Evolutionary conservation across 2,888 invertebrate genomes (phyloP), one percentile per base, ranked within the genome.

Genomic region (Masnerella sp.): DNA sequence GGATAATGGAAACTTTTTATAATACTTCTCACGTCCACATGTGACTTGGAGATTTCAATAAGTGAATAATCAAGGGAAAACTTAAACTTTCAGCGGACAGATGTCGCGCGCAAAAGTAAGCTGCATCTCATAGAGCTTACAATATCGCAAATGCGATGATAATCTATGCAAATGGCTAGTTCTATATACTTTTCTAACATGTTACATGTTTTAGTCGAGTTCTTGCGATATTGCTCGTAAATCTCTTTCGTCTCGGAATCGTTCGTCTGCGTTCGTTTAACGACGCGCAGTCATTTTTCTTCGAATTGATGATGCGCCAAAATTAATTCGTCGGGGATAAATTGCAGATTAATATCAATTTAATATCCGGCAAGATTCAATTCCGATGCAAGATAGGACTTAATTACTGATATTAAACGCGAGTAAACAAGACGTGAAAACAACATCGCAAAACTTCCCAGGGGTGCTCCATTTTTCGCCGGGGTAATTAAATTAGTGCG

Each of bases 141-240:
- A 52, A 71, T 59, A 59, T 71, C 42, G 64, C 22, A 45, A 69
- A 69, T 40, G 45, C 20, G 52, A 71, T 64, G 71, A 52, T 65
- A 65, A 71, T 71, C 38, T 65, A 65, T 59, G 65, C 51, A 43
- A 70, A 70, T 64, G 36, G 64, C 36, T 17, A 38, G 61, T 42
- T n/a, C n/a, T 45, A 54, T 61, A 54, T 54, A 61, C 52, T 69
- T 69, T 52, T 52, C 59, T 58, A 68, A 43, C 59, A 40, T 51
- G 51, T 51, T 51, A 59, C 68, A 59, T 43, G 43, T 59, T 59
- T 56, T 56, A 59, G 28, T 58, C 59, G 43, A 34, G 43, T 54
- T 70, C 42, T 42, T 54, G 18, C 34, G 25, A 17, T 34, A 51
- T 47, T 47, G 30, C 42, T 68, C 59, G 47, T 67, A 40, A 58